Evolutionary conservation across 1,140 invertebrate genomes (phyloP).

Genomic region (Paramacrobiotus metropolitanus): DNA sequence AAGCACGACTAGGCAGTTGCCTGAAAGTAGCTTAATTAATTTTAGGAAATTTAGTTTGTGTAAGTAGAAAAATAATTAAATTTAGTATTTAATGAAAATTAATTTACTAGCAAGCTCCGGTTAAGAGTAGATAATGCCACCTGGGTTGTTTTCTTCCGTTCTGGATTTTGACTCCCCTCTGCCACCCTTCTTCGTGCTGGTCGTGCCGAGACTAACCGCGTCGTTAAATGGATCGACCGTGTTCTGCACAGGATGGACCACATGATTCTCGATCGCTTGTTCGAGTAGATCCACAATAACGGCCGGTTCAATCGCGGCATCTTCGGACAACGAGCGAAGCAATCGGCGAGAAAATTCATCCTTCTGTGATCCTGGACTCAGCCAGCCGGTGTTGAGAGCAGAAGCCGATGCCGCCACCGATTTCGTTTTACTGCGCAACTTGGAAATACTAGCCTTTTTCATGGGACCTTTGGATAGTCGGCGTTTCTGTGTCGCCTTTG

Average conservation of each 20-base stretch:
- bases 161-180: too few relatives aligned
- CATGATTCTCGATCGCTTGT: not conserved
- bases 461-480: not conserved
- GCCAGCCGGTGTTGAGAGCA: not conserved
- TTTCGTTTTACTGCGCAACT: not conserved
- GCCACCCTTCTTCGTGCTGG: too few relatives aligned
- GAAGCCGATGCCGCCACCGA: not conserved
- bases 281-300: not conserved
- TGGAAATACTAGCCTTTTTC: not conserved
- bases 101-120: too few relatives aligned
- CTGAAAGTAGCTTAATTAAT: too few relatives aligned
- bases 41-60: too few relatives aligned
- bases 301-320: not conserved
- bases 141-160: too few relatives aligned
- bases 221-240: too few relatives aligned
- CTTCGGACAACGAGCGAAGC: not conserved
- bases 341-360: not conserved
- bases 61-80: too few relatives aligned
- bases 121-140: too few relatives aligned
- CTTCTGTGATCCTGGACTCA: not conserved
- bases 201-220: too few relatives aligned
- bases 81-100: too few relatives aligned
- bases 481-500: not conserved
- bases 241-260: not conserved
- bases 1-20: too few relatives aligned